Percentiles rank a stretch among this genome's conserved stretches.
Evolutionary conservation across 2,888 invertebrate species (phyloP).

Genomic region (Drosophila antonietae): DNA sequence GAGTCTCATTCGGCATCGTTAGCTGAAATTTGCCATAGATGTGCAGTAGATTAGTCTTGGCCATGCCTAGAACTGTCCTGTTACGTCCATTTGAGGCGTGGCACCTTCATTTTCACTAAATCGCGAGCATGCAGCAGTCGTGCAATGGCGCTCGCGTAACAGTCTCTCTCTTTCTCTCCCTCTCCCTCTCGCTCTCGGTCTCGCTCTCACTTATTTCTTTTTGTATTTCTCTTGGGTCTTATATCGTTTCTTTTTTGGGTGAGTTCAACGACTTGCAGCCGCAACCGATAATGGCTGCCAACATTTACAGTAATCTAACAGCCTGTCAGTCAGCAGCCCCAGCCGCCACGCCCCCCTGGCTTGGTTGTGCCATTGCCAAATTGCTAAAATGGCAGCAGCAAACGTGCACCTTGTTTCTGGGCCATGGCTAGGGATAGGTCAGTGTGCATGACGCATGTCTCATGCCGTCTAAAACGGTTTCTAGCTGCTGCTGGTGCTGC

Average conservation of each 20-base stretch:
- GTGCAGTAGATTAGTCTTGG: background rate
- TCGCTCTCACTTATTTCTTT: conserved; percentile 4
- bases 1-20: background rate
- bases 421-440: conserved; percentile 41
- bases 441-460: conserved; percentile 16
- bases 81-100: background rate
- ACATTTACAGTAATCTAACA: conserved; percentile 18
- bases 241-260: background rate
- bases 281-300: conserved; percentile 40
- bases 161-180: too few species aligned
- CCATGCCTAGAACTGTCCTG: background rate
- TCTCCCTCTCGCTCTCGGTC: background rate
- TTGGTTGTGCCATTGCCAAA: conserved; percentile 9
- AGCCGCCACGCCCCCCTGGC: too few species aligned
- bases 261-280: conserved; percentile 49
- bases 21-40: background rate
- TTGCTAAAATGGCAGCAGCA: background rate
- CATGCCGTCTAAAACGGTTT: background rate
- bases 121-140: conserved; percentile 1
- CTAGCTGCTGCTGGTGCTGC: background rate
- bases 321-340: background rate
- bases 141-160: background rate
- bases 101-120: background rate
- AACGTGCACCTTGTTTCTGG: background rate
- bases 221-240: conserved; percentile 19